A percentile compares a stretch with the other conserved stretches of the same genome.
phyloP scores from a whole-genome alignment of 2,888 invertebrate species.

The Leptogaster cylindrica region DNA sequence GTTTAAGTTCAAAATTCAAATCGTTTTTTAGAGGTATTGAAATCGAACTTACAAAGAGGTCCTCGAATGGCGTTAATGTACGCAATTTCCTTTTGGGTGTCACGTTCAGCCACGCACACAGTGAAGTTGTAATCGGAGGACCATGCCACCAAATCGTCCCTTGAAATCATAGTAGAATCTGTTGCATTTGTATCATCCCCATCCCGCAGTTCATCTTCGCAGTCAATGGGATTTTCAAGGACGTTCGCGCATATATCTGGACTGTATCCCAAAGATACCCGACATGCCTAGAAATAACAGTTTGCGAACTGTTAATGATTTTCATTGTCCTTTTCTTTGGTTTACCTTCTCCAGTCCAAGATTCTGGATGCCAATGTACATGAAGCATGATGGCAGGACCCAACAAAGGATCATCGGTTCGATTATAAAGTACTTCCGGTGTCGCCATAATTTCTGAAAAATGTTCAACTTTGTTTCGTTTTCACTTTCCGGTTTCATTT shows the following conservation, averaged over 20 bases:
- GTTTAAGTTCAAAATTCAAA: too few species aligned
- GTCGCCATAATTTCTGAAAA: slow-evolving; percentile 56
- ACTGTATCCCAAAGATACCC: slow-evolving; percentile 58
- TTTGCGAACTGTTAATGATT: not conserved
- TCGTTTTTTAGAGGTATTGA: too few species aligned
- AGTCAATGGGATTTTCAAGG: slow-evolving; percentile 56
- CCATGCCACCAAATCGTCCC: not conserved
- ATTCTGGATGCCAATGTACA: slow-evolving; percentile 56
- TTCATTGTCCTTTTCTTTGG: not conserved
- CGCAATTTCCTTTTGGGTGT: slow-evolving; percentile 57
- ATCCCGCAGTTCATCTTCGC: slow-evolving; percentile 50
- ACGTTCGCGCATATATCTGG: slow-evolving; percentile 56
- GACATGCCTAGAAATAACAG: slow-evolving; percentile 53
- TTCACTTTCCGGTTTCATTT: slow-evolving; percentile 45
- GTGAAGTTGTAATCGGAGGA: slow-evolving; percentile 54
- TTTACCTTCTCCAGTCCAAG: slow-evolving; percentile 58
- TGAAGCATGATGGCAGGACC: slow-evolving; percentile 47
- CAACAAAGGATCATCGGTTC: slow-evolving; percentile 59
- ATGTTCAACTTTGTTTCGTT: slow-evolving; percentile 51
- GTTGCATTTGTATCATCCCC: not conserved
- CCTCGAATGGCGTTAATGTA: slow-evolving; percentile 59
- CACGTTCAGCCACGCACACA: slow-evolving; percentile 60
- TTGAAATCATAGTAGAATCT: not conserved
- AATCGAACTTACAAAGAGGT: slow-evolving; percentile 56
- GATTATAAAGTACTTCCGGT: slow-evolving; percentile 57